Base-by-base conservation (phyloP, 1,140 invertebrate species). In the Nasonia longicornis region DNA sequence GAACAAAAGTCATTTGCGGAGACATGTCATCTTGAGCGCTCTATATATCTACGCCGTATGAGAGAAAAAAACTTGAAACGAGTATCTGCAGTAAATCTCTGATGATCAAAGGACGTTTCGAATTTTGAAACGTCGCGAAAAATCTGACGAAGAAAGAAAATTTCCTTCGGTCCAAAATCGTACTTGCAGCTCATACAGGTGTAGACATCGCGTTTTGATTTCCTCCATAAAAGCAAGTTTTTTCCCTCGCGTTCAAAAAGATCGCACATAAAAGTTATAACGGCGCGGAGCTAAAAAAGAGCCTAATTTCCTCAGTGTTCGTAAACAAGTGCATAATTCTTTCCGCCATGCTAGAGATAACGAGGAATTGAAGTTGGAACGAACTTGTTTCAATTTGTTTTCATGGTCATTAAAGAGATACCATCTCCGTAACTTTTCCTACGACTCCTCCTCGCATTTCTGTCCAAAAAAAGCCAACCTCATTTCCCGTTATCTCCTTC, bases 241-340 rank as follows among this genome's bases (percentile, higher is more conserved):
- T 58, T 20, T 58, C n/a, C 7, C 16, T n/a, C 31, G 4, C 6
- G 6, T 16, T 58, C 52, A 3, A 58, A 58, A 20, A 20, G 52
- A 16, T 4, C 12, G 48, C 16, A 16, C 16, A 58, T 20, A 58
- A 58, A 58, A n/a, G 16, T 58, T 16, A 6, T 58, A 58, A 58
- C 38, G 38, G 7, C 38, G 38, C 7, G 12, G 8, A 29, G 64
- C 16, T 29, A 67, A 67, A 67, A 29, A 67, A 31, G 22, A 31
- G 22, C 29, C 64, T 67, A 29, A 67, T 67, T 67, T 29, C 26
- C 22, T 42, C 35, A 42, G 78, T 83, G 73, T 84, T 81, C 71
- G 87, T 85, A 87, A 87, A 87, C 85, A 87, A 85, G 85, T 83
- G 71, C 84, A 84, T 87, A 86, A 87, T 83, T 87, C 83, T 83